Evolutionary conservation across 2,797 vertebrate genomes (phyloP).

Genomic region (Sphenodon punctatus): DNA sequence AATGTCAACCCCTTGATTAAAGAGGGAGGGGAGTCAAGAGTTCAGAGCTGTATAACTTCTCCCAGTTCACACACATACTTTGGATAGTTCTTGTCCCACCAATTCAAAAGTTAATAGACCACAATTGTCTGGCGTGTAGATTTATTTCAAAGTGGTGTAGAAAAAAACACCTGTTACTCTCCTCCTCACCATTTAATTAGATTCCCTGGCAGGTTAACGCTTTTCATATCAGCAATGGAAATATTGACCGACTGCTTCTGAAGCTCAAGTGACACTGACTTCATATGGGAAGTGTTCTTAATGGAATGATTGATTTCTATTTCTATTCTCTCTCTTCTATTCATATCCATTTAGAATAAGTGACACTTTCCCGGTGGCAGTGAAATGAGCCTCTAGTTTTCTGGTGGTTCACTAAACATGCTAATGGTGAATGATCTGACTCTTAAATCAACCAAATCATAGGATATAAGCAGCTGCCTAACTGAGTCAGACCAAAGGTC

Average conservation of each 20-base stretch:
- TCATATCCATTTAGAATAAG: not conserved
- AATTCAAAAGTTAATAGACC: not conserved
- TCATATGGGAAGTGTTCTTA: not conserved
- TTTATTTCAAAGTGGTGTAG: too few relatives aligned
- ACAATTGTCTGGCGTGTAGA: not conserved
- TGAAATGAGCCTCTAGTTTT: not conserved
- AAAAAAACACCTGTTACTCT: too few relatives aligned
- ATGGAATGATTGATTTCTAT: not conserved
- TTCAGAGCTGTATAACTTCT: too few relatives aligned
- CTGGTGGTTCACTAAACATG: not conserved
- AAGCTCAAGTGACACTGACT: not conserved
- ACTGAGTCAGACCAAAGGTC: too few relatives aligned
- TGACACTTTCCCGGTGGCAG: accelerated
- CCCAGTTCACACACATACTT: too few relatives aligned
- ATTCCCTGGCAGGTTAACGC: not conserved
- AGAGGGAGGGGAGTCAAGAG: too few relatives aligned
- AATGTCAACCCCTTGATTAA: too few relatives aligned
- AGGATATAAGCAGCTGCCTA: too few relatives aligned
- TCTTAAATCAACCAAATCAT: not conserved
- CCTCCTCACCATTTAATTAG: not conserved
- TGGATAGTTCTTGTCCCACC: not conserved
- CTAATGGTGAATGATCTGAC: not conserved
- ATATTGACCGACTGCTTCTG: not conserved
- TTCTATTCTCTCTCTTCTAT: not conserved
- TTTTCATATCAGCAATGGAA: not conserved